phyloP scores from a whole-genome alignment of 2,888 invertebrate genomes.

The Agapostemon virescens region DNA sequence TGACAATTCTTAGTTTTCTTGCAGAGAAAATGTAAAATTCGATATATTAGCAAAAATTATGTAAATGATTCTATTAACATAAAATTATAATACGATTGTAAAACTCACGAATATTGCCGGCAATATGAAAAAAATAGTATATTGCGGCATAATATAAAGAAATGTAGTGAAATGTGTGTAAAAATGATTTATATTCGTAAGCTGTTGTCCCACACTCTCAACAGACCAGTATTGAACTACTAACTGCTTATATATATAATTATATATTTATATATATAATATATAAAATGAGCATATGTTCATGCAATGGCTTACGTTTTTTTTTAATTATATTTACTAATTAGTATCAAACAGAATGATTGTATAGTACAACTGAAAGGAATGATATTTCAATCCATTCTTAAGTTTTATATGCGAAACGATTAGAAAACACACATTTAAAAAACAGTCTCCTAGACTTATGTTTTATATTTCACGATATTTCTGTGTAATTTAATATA shows the following conservation, averaged over 20 bases:
- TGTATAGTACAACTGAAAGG: slow-evolving; percentile 31
- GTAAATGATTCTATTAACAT: slow-evolving; percentile 13
- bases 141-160: slow-evolving; percentile 20
- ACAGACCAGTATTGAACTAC: slow-evolving; percentile 47
- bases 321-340: slow-evolving; percentile 32
- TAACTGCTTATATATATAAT: slow-evolving; percentile 31
- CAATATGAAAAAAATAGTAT: slow-evolving; percentile 31
- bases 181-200: slow-evolving; percentile 33
- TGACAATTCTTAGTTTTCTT: slow-evolving; percentile 11
- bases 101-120: slow-evolving; percentile 15
- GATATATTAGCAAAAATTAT: slow-evolving; percentile 18
- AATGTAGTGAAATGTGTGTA: slow-evolving; percentile 16
- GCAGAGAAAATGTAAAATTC: slow-evolving; percentile 10
- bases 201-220: slow-evolving; percentile 25
- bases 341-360: slow-evolving; percentile 15
- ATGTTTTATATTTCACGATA: slow-evolving; percentile 26
- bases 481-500: slow-evolving; percentile 24
- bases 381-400: slow-evolving; percentile 28
- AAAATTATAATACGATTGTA: slow-evolving; percentile 13
- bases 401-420: slow-evolving; percentile 33
- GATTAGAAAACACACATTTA: slow-evolving; percentile 14
- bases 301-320: slow-evolving; percentile 28
- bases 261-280: not conserved
- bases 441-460: slow-evolving; percentile 15
- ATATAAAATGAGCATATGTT: not conserved